Conservation (phyloP, 2,797 vertebrate species). For the Hemitrygon akajei region DNA sequence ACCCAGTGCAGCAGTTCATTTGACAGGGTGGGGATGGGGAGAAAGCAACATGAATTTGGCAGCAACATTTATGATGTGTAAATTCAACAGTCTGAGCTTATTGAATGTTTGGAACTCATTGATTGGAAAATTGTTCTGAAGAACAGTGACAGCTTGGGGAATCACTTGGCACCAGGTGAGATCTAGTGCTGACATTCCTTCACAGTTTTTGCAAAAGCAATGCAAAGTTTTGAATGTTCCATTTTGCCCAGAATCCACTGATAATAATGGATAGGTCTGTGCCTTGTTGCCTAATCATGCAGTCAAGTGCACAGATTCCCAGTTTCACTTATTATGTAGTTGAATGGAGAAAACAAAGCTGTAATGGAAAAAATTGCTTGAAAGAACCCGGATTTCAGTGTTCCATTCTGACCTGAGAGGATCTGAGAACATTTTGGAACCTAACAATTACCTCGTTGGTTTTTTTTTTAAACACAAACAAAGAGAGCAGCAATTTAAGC, state of each 20-base stretch:
- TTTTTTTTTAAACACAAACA: background rate
- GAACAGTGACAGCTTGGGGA: conserved; percentile 4
- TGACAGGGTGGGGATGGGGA: background rate
- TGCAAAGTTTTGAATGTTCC: conserved; percentile 36
- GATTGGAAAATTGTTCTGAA: background rate
- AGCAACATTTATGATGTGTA: conserved; percentile 23
- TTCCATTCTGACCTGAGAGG: no score
- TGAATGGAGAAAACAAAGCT: background rate
- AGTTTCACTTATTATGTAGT: background rate
- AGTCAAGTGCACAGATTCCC: background rate
- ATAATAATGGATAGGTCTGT: background rate
- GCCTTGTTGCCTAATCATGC: background rate
- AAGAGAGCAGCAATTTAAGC: background rate
- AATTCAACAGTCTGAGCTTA: conserved; percentile 25
- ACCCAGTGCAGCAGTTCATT: conserved; percentile 31
- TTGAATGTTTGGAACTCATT: conserved; percentile 10
- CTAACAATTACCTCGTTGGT: background rate
- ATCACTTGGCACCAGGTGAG: background rate
- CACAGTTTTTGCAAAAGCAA: background rate
- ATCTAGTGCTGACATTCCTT: background rate
- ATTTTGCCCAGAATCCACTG: conserved; percentile 26
- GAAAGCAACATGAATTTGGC: conserved; percentile 29
- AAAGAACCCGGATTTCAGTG: background rate
- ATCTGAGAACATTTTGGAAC: background rate
- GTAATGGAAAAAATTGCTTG: background rate